These are phyloP conservation scores for Xiphorhynchus erythropygius DNA, from an alignment of 2,797 vertebrate species.

Conservation along the genomic window DNA sequence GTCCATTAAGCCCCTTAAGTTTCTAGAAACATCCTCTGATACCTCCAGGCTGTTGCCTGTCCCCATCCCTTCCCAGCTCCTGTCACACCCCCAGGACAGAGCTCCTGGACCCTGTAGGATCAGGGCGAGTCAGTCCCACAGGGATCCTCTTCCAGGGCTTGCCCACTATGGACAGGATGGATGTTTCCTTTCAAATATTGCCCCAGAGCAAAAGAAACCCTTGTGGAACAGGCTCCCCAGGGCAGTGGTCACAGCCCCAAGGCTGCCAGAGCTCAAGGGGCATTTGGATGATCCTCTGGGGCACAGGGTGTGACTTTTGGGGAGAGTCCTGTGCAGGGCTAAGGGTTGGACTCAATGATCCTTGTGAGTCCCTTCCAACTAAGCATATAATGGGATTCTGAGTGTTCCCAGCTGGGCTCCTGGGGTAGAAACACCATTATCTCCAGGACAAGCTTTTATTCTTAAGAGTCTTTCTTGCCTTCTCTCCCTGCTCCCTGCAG, in stretches of 20 bases:
- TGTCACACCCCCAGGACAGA: background rate
- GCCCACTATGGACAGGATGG: rapidly evolving
- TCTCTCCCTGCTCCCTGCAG: constrained; percentile 65
- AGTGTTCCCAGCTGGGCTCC: background rate
- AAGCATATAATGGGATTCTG: background rate
- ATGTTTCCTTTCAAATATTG: background rate
- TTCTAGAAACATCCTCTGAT: background rate
- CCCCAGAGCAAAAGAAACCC: background rate
- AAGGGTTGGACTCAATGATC: background rate
- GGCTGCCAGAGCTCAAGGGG: background rate
- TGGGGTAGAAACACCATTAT: background rate
- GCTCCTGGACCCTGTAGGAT: background rate
- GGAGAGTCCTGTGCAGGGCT: background rate
- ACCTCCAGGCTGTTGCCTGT: background rate
- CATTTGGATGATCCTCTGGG: background rate
- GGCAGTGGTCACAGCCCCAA: background rate
- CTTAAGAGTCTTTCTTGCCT: background rate
- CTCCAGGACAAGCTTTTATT: background rate
- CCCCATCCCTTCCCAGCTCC: background rate
- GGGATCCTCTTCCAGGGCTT: background rate
- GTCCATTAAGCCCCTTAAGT: background rate
- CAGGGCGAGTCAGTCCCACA: background rate
- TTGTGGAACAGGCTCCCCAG: background rate
- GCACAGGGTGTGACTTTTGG: background rate
- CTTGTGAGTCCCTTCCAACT: background rate